Base-by-base conservation (phyloP, 35 echinoderm and acorn worm species). In the Eucidaris tribuloides region DNA sequence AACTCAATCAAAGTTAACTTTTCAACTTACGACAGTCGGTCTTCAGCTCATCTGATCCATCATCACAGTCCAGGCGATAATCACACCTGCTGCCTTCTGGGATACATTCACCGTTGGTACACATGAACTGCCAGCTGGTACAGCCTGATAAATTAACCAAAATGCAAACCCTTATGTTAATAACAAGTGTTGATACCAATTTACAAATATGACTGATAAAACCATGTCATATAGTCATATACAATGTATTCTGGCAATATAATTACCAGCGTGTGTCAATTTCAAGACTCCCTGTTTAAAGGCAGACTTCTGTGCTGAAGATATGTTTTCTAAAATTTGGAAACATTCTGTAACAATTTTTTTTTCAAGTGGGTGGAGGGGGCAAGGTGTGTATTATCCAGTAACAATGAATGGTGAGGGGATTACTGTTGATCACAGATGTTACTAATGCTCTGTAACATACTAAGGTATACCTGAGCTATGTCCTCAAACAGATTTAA, bases 31-130 rank as follows among this genome's bases (percentile, higher is more conserved):
- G 71, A 71, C 86, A 88, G 38, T 68, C 34, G 1, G 19, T 72
- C 45, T 49, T 80, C 38, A 20, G 31, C 54, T 88, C 85, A 88
- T 88, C 85, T 0, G 85, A 88, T 4, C 38, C 66, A 62, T 90
- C 66, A 56, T 89, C 79, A 54, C 88, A 90, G 71, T 90, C 88
- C 18, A 77, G 32, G 6, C 71, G 64, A 90, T 76, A 23, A 40
- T 90, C 81, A 78, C 88, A 90, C 19, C 42, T 37, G 13, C 63
- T 40, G 25, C 42, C 62, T 14, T 13, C 23, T 7, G 65, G 30
- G 31, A 84, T 59, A 43, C 88, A 90, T 64, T 79, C 76, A 18
- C 85, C 85, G 58, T 44, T 88, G 33, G 23, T 52, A 48, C 85
- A 88, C 42, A 14, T 27, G 56, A 80, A 81, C 30, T 87, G 70